A percentile compares a stretch with the other conserved stretches of the same genome.
Conservation (phyloP, 2,888 invertebrate species). For the Dermolepida albohirtum region DNA sequence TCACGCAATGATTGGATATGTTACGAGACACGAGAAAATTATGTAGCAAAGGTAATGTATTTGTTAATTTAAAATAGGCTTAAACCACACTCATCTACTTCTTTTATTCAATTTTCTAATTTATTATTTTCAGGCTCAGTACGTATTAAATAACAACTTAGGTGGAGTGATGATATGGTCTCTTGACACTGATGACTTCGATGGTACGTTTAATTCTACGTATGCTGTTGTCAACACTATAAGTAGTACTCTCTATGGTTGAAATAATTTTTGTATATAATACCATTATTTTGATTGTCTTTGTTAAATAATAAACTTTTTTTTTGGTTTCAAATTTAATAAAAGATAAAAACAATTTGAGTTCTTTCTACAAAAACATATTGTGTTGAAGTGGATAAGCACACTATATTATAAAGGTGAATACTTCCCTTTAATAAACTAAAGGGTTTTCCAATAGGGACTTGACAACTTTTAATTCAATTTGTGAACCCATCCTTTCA, state of each 20-base stretch:
- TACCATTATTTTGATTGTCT: background rate
- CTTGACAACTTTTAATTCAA: too few species aligned
- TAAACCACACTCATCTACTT: background rate
- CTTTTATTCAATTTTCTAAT: background rate
- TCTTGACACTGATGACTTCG: conserved; percentile 68
- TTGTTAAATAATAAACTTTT: background rate
- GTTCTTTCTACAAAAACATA: too few species aligned
- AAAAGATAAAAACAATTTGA: background rate
- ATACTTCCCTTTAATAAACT: too few species aligned
- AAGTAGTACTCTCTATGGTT: conserved; percentile 44
- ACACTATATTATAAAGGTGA: too few species aligned
- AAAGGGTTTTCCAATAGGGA: too few species aligned
- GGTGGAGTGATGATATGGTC: conserved; percentile 69
- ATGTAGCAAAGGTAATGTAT: conserved; percentile 51
- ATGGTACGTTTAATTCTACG: conserved; percentile 56
- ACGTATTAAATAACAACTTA: conserved; percentile 60
- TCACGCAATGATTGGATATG: conserved; percentile 55
- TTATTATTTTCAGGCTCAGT: conserved; percentile 57
- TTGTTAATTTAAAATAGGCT: too few species aligned
- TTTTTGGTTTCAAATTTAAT: background rate
- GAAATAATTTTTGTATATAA: background rate
- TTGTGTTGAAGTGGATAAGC: too few species aligned
- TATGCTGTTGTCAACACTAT: conserved; percentile 62
- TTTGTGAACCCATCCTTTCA: too few species aligned
- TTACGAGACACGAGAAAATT: conserved; percentile 53